phyloP scores from a whole-genome alignment of 2,888 invertebrate genomes.

The Bombylius discolor region DNA sequence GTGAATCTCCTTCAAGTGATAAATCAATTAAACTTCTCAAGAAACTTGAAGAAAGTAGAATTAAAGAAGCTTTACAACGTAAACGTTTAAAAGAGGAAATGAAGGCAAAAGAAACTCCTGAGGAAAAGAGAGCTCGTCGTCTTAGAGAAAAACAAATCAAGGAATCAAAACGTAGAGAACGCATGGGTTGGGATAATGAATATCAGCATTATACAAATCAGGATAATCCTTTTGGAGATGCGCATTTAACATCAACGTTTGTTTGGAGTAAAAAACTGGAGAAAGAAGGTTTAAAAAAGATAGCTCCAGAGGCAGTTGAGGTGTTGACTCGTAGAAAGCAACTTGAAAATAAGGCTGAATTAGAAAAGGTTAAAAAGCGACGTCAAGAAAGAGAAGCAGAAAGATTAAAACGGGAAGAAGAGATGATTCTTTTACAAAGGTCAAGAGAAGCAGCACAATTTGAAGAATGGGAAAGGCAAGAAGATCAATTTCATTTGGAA shows the following conservation, averaged over 20 bases:
- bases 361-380: constrained; percentile 90
- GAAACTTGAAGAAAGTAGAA: constrained; percentile 57
- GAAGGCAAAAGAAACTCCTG: constrained; percentile 89
- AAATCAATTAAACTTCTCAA: constrained; percentile 53
- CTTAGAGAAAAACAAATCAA: constrained; percentile 85
- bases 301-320: constrained; percentile 68
- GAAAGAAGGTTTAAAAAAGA: constrained; percentile 75
- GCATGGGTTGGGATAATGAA: constrained; percentile 97
- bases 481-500: constrained; percentile 94
- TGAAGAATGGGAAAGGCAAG: constrained; percentile 89
- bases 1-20: constrained; percentile 1
- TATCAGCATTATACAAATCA: constrained; percentile 94
- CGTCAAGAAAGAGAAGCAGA: constrained; percentile 80
- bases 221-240: constrained; percentile 98
- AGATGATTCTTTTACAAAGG: constrained; percentile 71
- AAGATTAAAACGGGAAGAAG: constrained; percentile 67
- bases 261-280: constrained; percentile 95
- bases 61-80: constrained; percentile 50
- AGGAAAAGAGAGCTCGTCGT: constrained; percentile 78
- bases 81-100: constrained; percentile 56
- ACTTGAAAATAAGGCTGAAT: constrained; percentile 78
- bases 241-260: constrained; percentile 85
- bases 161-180: constrained; percentile 70
- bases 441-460: constrained; percentile 83
- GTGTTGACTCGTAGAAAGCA: constrained; percentile 72